Evolutionary conservation across 2,888 invertebrate genomes (phyloP).

Genomic region (Dexiosoma caninum): DNA sequence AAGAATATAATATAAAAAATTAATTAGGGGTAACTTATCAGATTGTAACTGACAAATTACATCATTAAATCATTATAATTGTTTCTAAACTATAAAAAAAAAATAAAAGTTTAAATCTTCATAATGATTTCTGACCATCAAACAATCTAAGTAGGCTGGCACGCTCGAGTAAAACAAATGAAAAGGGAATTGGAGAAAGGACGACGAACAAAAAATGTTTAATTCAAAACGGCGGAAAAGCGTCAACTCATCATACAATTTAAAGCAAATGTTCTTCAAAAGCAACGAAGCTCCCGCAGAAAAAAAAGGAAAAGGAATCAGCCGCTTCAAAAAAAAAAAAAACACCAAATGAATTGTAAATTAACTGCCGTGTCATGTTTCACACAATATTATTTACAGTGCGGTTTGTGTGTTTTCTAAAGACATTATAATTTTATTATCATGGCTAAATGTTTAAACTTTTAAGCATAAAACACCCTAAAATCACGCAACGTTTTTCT

Average conservation of each 20-base stretch:
- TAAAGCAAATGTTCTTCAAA: slow-evolving; percentile 58
- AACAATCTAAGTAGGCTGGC: slow-evolving; percentile 8
- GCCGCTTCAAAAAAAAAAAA: slow-evolving; percentile 42
- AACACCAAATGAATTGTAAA: slow-evolving; percentile 73
- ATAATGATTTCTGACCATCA: slow-evolving; percentile 45
- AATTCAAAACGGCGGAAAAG: slow-evolving; percentile 41
- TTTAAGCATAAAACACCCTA: slow-evolving; percentile 58
- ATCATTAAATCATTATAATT: slow-evolving; percentile 65
- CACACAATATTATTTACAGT: slow-evolving; percentile 67
- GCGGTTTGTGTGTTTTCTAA: slow-evolving; percentile 44
- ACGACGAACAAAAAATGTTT: slow-evolving; percentile 1
- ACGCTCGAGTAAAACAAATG: slow-evolving; percentile 22
- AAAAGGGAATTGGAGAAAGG: slow-evolving; percentile 4
- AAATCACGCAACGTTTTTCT: slow-evolving; percentile 54
- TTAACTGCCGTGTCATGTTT: slow-evolving; percentile 74
- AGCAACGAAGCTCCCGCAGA: slow-evolving; percentile 3
- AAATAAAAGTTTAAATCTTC: slow-evolving; percentile 6
- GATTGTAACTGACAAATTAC: slow-evolving; percentile 64
- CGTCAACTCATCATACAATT: slow-evolving; percentile 66
- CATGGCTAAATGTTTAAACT: slow-evolving; percentile 53
- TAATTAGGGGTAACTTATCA: slow-evolving; percentile 2
- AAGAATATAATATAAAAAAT: background rate
- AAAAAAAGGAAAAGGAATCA: slow-evolving; percentile 26
- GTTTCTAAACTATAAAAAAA: slow-evolving; percentile 31
- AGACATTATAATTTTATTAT: slow-evolving; percentile 39